phyloP scores from a whole-genome alignment of 2,113 vertebrate species.

The Microcebus murinus region DNA sequence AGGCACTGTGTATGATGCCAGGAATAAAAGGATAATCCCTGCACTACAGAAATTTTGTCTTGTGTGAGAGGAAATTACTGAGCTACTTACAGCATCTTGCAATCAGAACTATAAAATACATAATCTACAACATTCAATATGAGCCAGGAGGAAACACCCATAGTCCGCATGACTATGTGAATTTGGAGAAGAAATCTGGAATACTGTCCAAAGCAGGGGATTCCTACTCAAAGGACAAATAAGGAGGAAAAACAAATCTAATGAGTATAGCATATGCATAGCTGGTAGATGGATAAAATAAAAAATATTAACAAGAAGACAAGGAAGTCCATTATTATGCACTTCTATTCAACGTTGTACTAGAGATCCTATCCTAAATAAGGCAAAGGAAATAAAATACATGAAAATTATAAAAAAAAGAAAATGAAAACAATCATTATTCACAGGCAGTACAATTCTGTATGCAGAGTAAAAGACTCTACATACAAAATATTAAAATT shows the following conservation, averaged over 20 bases:
- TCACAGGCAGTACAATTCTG: not conserved
- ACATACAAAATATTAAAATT: not conserved
- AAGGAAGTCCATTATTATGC: not conserved
- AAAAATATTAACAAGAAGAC: not conserved
- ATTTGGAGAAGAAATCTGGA: not conserved
- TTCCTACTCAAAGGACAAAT: not conserved
- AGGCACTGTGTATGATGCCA: not conserved
- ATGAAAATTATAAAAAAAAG: not conserved
- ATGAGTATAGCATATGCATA: not conserved
- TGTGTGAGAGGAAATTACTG: not conserved
- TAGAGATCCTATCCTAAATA: not conserved
- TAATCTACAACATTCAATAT: conserved; percentile 8
- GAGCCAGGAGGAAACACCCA: not conserved
- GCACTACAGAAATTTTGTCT: conserved; percentile 11
- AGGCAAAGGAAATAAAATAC: not conserved
- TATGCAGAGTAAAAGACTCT: not conserved
- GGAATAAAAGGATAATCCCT: not conserved
- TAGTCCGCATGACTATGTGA: not conserved
- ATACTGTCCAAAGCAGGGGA: not conserved
- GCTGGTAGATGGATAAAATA: not conserved
- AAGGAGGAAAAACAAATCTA: not conserved
- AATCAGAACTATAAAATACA: not conserved
- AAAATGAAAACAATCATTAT: not conserved
- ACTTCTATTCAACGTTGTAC: not conserved
- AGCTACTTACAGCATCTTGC: not conserved